Conservation (phyloP, 2,113 vertebrate genomes). For the Actenoides hombroni region DNA sequence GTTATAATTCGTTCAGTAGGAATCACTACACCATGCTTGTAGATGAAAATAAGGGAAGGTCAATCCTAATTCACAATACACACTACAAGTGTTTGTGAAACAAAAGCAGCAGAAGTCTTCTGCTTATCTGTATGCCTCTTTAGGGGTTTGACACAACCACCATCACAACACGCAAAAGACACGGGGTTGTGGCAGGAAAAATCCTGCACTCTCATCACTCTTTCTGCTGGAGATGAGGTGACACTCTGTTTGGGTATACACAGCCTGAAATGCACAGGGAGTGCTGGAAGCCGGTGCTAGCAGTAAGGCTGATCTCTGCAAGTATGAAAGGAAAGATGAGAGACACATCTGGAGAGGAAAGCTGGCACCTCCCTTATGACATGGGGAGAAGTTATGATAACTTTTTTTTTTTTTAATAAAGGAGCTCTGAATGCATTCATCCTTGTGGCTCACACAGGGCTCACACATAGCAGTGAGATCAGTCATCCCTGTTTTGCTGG, state of each 20-base stretch:
- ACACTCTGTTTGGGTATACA: too few species aligned
- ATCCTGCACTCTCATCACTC: too few species aligned
- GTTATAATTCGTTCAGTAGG: not conserved
- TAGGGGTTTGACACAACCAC: not conserved
- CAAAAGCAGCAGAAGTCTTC: not conserved
- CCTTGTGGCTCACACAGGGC: not conserved
- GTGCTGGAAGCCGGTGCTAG: not conserved
- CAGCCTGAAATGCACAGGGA: fast-evolving
- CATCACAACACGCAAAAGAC: not conserved
- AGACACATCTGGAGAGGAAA: not conserved
- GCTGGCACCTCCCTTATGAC: not conserved
- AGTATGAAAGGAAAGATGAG: not conserved
- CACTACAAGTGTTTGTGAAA: not conserved
- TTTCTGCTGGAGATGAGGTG: fast-evolving
- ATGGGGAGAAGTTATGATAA: fast-evolving
- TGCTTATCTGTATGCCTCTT: fast-evolving
- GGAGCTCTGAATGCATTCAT: not conserved
- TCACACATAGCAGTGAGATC: not conserved
- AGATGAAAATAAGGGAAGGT: not conserved
- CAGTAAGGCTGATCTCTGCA: not conserved
- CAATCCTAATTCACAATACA: not conserved
- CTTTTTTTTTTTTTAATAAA: not conserved
- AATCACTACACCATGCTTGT: not conserved
- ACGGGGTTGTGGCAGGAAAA: not conserved
- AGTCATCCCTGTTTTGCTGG: not conserved